A percentile compares a stretch with the other conserved stretches of the same genome.
phyloP scores from a whole-genome alignment of 2,888 invertebrate species.

The Eupithecia abbreviata region DNA sequence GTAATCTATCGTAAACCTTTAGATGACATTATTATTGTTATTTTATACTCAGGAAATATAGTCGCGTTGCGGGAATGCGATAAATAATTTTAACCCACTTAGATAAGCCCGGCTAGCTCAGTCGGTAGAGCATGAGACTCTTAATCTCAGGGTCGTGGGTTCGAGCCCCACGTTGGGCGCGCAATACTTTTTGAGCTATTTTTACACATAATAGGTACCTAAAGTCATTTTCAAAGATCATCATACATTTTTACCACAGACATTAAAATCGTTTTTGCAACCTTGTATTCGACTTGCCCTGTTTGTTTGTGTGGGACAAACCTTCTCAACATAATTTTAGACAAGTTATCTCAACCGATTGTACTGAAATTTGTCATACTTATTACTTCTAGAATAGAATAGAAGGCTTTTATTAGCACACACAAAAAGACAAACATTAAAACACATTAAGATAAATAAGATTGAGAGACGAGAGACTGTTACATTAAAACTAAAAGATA shows the following conservation, averaged over 20 bases:
- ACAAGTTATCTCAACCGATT: too few relatives aligned
- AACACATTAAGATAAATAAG: too few relatives aligned
- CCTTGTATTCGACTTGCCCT: too few relatives aligned
- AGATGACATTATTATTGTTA: background rate
- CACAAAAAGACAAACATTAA: too few relatives aligned
- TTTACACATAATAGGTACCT: background rate
- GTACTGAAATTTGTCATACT: too few relatives aligned
- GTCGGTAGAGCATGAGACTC: constrained; percentile 83
- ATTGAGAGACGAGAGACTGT: too few relatives aligned
- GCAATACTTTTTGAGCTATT: constrained; percentile 37
- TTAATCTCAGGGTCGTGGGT: constrained; percentile 85
- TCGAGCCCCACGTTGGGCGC: constrained; percentile 85
- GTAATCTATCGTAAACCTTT: background rate
- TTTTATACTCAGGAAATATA: background rate
- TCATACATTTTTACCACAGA: background rate
- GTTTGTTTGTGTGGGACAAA: too few relatives aligned
- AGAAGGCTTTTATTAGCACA: too few relatives aligned
- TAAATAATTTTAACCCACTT: background rate
- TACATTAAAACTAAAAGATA: too few relatives aligned
- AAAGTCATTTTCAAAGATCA: background rate
- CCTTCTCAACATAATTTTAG: too few relatives aligned
- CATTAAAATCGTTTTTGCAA: background rate
- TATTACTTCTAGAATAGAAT: too few relatives aligned
- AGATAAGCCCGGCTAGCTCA: constrained; percentile 74
- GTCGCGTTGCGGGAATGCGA: background rate